Conservation (phyloP, 2,797 vertebrate species). For the Sylvia borin region DNA sequence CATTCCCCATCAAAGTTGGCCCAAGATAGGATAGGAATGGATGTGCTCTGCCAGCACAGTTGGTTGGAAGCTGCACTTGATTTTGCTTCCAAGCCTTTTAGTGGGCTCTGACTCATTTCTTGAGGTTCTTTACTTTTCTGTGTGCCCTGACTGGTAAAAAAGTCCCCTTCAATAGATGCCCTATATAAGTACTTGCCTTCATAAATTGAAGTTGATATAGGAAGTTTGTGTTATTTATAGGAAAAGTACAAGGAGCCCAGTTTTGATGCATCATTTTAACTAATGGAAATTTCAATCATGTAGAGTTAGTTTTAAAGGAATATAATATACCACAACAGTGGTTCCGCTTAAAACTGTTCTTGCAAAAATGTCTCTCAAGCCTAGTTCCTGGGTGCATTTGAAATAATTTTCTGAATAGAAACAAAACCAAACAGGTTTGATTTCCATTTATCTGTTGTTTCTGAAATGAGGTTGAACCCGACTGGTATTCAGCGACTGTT, state of each 20-base stretch:
- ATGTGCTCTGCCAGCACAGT: fast-evolving
- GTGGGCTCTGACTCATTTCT: neutral
- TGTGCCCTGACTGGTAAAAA: neutral
- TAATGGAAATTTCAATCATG: neutral
- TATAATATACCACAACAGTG: neutral
- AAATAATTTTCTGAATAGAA: neutral
- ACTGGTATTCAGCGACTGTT: neutral
- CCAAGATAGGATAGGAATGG: neutral
- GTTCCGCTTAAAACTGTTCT: neutral
- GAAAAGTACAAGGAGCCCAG: neutral
- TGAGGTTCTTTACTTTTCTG: neutral
- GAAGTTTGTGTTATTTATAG: neutral
- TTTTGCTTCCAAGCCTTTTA: neutral
- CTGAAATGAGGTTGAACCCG: neutral
- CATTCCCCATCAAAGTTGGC: fast-evolving
- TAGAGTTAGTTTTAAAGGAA: neutral
- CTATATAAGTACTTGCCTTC: neutral
- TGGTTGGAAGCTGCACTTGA: neutral
- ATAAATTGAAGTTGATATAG: neutral
- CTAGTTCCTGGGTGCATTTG: neutral
- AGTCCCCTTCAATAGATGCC: neutral
- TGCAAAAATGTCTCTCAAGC: neutral
- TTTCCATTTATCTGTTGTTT: neutral
- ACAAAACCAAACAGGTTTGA: neutral
- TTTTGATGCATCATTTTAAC: neutral